Evolutionary conservation across 2,888 invertebrate species (phyloP), one percentile per base, ranked within the genome.

Genomic region (Pristionchus maxplancki): DNA sequence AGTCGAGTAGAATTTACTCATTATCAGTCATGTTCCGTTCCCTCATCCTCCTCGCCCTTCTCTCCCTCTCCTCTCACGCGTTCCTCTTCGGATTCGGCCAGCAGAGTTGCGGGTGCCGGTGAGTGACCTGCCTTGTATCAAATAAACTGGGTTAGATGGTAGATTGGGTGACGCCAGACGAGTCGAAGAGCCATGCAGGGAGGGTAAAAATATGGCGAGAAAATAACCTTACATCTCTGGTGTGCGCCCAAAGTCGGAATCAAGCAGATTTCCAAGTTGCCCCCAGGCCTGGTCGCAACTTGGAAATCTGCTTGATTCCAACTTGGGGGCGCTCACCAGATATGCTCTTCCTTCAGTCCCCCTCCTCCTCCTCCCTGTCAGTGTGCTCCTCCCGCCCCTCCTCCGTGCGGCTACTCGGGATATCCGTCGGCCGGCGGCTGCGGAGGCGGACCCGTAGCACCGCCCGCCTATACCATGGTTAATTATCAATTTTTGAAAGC

Each of bases 1-100:
- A 50, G 20, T 50, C 4, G 20, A 17, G 4, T 1, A 50, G 50
- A 50, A 50, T 50, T 17, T 5, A 0, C 50, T n/a, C 44, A 44
- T 44, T 44, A 11, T 58, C 50, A 58, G 58, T 20, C 9, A 71
- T 71, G 71, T 2, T 71, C 24, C 71, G 71, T 20, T 37, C 71
- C 71, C 31, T 71, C 31, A 1, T 71, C 71, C 17, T 71, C 71
- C 0, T 71, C 34, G 4, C 24, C 37, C 71, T 71, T 5, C 71
- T 71, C 71, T 15, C 31, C 2, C 20, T 71, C 71, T 71, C 71
- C 71, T 37, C 71, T 24, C 71, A 71, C 15, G 71, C 71, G 34
- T 71, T 71, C 37, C 71, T 71, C 34, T 71, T 71, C 71, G 37
- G 37, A 34, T 71, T 71, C 34, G 71, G 71, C 37, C 71, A 71